Conservation (phyloP, 2,797 vertebrate species). For the Poecilia wingei region DNA sequence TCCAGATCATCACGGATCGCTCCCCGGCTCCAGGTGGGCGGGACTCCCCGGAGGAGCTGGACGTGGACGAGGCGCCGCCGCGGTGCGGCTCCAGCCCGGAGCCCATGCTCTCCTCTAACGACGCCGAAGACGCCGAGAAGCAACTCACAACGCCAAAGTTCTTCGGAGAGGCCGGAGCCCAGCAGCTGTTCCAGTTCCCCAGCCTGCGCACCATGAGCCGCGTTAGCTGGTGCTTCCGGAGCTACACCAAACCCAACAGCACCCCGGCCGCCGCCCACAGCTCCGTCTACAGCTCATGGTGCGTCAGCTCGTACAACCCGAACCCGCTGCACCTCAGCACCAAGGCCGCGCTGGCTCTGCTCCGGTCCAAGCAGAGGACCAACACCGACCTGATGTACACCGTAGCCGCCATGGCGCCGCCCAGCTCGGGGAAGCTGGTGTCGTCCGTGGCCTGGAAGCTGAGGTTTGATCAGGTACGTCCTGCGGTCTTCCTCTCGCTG, state of each 20-base stretch:
- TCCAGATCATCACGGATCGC: constrained; percentile 87
- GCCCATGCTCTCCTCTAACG: constrained; percentile 77
- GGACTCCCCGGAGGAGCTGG: constrained; percentile 90
- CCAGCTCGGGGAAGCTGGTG: constrained; percentile 92
- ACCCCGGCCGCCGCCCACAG: constrained; percentile 82
- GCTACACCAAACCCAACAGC: constrained; percentile 94
- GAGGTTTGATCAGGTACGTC: constrained; percentile 90
- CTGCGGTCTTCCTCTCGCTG: no score
- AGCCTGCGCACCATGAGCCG: constrained; percentile 92
- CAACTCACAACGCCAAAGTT: constrained; percentile 83
- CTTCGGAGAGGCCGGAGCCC: constrained; percentile 68
- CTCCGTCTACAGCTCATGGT: constrained; percentile 96
- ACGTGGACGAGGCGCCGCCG: constrained; percentile 87
- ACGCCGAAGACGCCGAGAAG: constrained; percentile 66
- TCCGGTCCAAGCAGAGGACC: constrained; percentile 92
- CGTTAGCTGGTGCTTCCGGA: constrained; percentile 99
- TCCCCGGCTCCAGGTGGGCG: constrained; percentile 69
- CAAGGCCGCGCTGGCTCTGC: constrained; percentile 91
- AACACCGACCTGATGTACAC: constrained; percentile 85
- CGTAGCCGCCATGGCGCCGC: constrained; percentile 88
- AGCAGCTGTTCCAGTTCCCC: constrained; percentile 91
- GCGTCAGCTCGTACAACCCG: constrained; percentile 93
- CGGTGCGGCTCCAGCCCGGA: constrained; percentile 88
- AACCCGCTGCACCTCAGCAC: constrained; percentile 95
- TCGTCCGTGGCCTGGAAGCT: constrained; percentile 94